Evolutionary conservation across 2,113 vertebrate genomes (phyloP).

Genomic region (Lamprologus lemairii): DNA sequence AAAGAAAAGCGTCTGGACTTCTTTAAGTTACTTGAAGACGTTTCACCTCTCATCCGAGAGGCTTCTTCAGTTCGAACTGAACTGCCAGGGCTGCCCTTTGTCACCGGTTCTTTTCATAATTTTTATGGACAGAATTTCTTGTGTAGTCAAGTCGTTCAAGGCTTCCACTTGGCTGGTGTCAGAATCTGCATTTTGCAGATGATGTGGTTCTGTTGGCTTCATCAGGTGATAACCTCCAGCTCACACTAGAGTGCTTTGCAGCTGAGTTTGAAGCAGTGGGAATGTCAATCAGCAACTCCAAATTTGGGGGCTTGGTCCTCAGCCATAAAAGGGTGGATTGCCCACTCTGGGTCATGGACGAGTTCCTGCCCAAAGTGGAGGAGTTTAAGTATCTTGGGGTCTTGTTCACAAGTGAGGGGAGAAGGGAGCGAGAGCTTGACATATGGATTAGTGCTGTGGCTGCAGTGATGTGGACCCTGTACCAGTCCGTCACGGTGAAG

Average conservation of each 20-base stretch:
- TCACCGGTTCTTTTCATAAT: background rate
- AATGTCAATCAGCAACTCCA: background rate
- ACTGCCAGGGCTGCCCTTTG: background rate
- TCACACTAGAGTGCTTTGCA: background rate
- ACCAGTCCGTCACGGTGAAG: background rate
- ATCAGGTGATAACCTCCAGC: background rate
- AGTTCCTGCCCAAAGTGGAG: background rate
- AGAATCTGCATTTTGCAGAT: background rate
- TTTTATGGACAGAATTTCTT: background rate
- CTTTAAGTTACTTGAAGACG: no score
- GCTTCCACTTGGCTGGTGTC: background rate
- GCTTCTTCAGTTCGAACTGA: no score
- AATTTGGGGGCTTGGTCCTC: background rate
- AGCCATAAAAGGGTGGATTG: background rate
- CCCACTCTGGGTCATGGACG: background rate
- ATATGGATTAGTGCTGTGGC: background rate
- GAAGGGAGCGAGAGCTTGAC: background rate
- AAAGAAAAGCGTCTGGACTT: no score
- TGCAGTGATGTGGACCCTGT: background rate
- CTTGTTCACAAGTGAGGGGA: background rate
- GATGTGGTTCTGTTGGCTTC: background rate
- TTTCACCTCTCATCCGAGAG: no score
- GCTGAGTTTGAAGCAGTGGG: background rate
- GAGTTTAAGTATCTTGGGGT: background rate
- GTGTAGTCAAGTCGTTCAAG: background rate